These are phyloP conservation scores for Anser cygnoides DNA, from an alignment of 2,113 vertebrate species.

Conservation along the genomic window DNA sequence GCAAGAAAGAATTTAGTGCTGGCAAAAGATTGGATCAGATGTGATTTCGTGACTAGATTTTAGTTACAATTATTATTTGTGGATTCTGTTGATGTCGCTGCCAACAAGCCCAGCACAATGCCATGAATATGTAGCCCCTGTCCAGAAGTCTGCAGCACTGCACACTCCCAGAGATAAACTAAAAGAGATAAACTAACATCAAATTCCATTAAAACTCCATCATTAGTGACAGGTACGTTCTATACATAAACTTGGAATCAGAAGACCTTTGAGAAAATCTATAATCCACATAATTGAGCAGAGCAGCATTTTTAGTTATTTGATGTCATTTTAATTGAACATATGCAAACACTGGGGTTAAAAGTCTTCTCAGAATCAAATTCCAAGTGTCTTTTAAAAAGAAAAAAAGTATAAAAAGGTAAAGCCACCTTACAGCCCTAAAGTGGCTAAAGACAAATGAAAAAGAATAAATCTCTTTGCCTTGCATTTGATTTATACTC, in stretches of 20 bases:
- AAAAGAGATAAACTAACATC: neutral
- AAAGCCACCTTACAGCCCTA: neutral
- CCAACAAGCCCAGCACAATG: neutral
- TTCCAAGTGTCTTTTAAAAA: neutral
- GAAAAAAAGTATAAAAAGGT: neutral
- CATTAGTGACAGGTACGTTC: neutral
- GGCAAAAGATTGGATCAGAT: neutral
- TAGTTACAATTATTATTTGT: neutral
- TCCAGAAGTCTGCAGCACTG: neutral
- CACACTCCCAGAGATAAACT: neutral
- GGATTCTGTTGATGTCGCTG: neutral
- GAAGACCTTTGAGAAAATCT: neutral
- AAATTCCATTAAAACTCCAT: neutral
- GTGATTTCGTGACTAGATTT: constrained; percentile 2
- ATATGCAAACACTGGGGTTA: neutral
- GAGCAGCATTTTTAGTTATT: neutral
- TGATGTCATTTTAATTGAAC: neutral
- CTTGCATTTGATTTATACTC: neutral
- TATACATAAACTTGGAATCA: neutral
- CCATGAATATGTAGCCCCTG: neutral
- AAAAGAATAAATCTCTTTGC: neutral
- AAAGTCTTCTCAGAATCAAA: neutral
- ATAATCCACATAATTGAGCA: neutral
- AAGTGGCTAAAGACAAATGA: neutral
- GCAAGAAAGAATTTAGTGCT: constrained; percentile 1